Evolutionary conservation across 2,888 invertebrate species (phyloP), one percentile per base, ranked within the genome.

Genomic region (Zaprionus bogoriensis): DNA sequence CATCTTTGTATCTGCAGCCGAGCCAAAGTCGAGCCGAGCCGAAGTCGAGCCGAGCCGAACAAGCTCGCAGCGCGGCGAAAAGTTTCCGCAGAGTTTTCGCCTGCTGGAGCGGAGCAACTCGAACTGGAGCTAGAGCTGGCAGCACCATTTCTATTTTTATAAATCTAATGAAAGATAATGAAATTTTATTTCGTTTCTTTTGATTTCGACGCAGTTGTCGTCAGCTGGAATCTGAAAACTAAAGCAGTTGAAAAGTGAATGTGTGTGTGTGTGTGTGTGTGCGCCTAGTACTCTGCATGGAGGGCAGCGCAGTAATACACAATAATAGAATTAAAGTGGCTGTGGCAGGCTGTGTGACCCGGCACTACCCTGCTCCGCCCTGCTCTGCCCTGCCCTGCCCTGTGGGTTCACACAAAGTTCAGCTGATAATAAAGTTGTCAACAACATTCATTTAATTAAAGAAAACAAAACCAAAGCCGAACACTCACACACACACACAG

Each of bases 361-460:
- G 6, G 62, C 12, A 12, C 30, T 1, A 12, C 25, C 41, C 2
- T 42, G 41, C 42, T 44, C 39, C 12, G n/a, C 36, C 17, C 36
- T 7, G 14, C 38, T 22, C 17, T n/a, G 20, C 3, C 22, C 46
- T 6, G 19, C 4, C 1, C 22, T n/a, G 12, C 52, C 52, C 32
- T 47, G 50, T 48, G 68, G 65, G 73, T 69, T 80, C 81, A 68
- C 48, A 81, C 53, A 82, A 82, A 85, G 85, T 81, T 81, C 76
- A 68, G 78, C 68, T 74, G 87, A 88, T 86, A 88, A 88, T 88
- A 83, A 88, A 88, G 77, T 85, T 87, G 87, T 88, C 88, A 88
- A 82, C 88, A 84, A 84, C 84, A 88, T 87, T 86, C 86, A 88
- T 88, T 88, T 88, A 87, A 88, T 88, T 88, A 88, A 88, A 87